Evolutionary conservation across 2,113 vertebrate genomes (phyloP), one percentile per base, ranked within the genome.

Genomic region (Archilochus colubris): DNA sequence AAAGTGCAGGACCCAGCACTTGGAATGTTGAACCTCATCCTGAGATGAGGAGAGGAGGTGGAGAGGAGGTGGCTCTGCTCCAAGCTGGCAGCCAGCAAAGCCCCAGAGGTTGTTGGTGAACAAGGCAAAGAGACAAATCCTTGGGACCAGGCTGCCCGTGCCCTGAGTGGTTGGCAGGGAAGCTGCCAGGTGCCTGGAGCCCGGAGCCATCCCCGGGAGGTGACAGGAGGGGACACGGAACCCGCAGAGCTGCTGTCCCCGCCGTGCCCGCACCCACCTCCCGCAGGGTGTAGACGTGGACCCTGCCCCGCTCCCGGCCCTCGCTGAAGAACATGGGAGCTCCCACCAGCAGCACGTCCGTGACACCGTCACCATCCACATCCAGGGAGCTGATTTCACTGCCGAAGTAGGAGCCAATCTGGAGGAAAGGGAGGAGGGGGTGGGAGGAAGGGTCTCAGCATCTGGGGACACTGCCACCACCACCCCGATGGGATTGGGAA

Each of bases 371-470:
- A 3, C 98, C 97, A 4, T 99, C 95, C 2, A 98, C 97, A 3
- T 99, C 99, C 36, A 99, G 63, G 1, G 99, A 98, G 17, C 95
- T 98, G 88, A 99, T 99, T 97, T 99, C 99, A 17, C 99, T 99
- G 94, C 99, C 99, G 0, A 98, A 99, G 96, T 99, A 99, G 63
- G 99, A 99, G 58, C 99, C 99, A 12, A 99, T 99, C 99, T 99
- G 97, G 5, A 51, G 90, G 53, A 51, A 63, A 3, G 8, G 30
- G 80, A 43, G 59, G 54, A 48, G 3, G 4, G 21, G n/a, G 1
- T 54, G 51, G 67, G 58, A 81, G 21, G 1, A 16, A 5, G 0
- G n/a, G 2, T 44, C 8, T 17, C 0, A 2, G 21, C 1, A 0
- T 1, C 9, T 21, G 8, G 36, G 46, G 44, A 13, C 43, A 43